Evolutionary conservation across 2,797 vertebrate genomes (phyloP).

Genomic region (Ceryle rudis): DNA sequence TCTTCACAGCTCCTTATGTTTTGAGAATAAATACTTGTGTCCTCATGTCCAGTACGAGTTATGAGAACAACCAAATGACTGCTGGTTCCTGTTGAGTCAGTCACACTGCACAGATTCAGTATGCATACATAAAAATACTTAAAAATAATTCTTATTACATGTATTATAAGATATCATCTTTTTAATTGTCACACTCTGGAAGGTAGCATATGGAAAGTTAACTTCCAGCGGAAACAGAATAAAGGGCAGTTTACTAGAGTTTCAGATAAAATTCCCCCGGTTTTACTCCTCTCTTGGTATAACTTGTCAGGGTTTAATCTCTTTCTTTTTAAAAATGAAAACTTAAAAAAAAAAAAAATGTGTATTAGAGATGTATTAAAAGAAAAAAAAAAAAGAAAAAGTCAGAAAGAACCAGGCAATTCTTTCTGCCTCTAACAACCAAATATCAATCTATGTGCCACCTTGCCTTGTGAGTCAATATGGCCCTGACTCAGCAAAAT

Average conservation of each 20-base stretch:
- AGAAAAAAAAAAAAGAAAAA: background rate
- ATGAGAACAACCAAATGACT: background rate
- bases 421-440: background rate
- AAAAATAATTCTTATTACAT: background rate
- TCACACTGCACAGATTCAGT: background rate
- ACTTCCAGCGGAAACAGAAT: background rate
- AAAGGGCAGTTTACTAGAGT: background rate
- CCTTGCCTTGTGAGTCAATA: background rate
- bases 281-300: background rate
- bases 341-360: background rate
- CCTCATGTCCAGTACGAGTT: background rate
- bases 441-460: background rate
- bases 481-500: slow-evolving; percentile 6
- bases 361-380: background rate
- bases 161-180: background rate
- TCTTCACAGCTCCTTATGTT: background rate
- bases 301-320: background rate
- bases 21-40: background rate
- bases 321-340: background rate
- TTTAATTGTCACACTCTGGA: background rate
- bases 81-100: background rate
- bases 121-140: too few relatives aligned
- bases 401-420: background rate
- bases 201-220: background rate
- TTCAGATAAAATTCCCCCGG: background rate